Conservation (phyloP, 2,113 vertebrate species). For the Benitochromis conjunctus region DNA sequence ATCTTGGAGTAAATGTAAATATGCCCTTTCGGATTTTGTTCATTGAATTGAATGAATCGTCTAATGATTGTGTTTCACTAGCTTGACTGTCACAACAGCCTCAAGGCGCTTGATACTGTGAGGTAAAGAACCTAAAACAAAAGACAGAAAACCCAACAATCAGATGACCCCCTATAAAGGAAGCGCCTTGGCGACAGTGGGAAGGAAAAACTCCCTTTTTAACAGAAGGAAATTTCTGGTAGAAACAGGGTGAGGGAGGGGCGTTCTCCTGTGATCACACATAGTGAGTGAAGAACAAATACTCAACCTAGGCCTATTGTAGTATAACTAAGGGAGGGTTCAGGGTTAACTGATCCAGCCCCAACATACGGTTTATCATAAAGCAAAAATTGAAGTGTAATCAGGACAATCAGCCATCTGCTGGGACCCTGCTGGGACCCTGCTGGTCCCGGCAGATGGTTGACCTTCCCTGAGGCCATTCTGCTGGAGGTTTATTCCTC, state of each 20-base stretch:
- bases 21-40: not conserved
- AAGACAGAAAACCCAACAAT: not conserved
- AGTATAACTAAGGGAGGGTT: not conserved
- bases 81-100: not conserved
- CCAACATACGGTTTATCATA: not conserved
- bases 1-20: not conserved
- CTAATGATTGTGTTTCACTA: not conserved
- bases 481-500: not conserved
- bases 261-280: not conserved
- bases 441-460: not conserved
- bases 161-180: rapidly evolving
- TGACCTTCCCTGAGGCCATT: not conserved
- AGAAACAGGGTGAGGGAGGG: not conserved
- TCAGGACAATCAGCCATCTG: too few species aligned
- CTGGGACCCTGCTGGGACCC: too few species aligned
- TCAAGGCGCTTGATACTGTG: rapidly evolving
- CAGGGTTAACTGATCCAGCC: rapidly evolving
- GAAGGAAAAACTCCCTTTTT: too few species aligned
- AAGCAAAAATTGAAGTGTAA: not conserved
- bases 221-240: not conserved
- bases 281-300: not conserved
- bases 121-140: not conserved
- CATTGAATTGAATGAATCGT: not conserved
- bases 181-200: not conserved
- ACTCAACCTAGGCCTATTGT: not conserved